These are phyloP conservation scores for Ceratitis capitata DNA, from an alignment of 1,140 invertebrate genomes.

Conservation along the genomic window DNA sequence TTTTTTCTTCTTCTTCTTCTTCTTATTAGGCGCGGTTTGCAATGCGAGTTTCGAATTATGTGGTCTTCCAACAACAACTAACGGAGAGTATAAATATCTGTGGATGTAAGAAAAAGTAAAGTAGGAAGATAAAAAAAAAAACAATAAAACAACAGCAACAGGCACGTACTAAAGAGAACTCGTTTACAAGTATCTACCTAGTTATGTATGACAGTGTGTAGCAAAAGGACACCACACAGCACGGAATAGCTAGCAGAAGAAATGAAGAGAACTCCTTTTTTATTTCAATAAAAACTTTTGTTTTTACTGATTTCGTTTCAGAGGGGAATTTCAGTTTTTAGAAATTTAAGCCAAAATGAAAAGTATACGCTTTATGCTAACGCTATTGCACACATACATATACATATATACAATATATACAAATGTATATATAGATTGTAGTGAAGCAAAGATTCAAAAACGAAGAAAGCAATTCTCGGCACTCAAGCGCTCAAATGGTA, in stretches of 20 bases:
- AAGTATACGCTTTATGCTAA: neutral
- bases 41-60: constrained; percentile 32
- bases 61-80: neutral
- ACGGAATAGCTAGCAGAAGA: neutral
- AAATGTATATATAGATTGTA: too few relatives aligned
- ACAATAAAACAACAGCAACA: neutral
- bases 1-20: too few relatives aligned
- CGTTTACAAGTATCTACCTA: neutral
- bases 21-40: neutral
- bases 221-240: neutral
- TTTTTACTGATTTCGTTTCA: neutral
- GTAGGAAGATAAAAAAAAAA: too few relatives aligned
- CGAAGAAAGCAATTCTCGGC: neutral
- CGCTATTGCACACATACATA: neutral
- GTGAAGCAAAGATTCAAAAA: too few relatives aligned
- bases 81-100: neutral
- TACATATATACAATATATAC: neutral
- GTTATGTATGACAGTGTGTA: neutral
- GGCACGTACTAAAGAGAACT: neutral
- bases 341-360: constrained; percentile 14
- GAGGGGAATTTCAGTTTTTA: neutral
- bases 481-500: neutral
- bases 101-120: too few relatives aligned
- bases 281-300: neutral
- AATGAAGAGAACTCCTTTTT: neutral